Evolutionary conservation across 2,888 invertebrate species (phyloP).

Genomic region (Dasypogon diadema): DNA sequence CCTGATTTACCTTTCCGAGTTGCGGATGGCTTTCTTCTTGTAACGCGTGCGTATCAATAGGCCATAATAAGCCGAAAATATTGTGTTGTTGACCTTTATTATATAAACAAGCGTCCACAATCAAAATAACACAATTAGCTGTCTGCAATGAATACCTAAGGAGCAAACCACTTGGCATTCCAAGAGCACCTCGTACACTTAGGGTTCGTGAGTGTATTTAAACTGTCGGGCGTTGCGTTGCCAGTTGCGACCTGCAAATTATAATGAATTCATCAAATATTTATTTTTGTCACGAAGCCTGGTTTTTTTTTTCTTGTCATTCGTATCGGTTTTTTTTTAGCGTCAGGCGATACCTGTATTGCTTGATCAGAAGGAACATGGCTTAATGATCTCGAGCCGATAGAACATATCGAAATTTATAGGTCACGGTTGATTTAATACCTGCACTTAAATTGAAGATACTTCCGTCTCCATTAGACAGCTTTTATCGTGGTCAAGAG

Average conservation of each 20-base stretch:
- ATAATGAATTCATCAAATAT: slow-evolving; percentile 45
- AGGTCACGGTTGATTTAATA: slow-evolving; percentile 34
- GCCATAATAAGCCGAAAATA: slow-evolving; percentile 21
- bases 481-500: slow-evolving; percentile 1
- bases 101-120: slow-evolving; percentile 15
- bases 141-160: not conserved
- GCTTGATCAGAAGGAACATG: not conserved
- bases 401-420: not conserved
- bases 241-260: not conserved
- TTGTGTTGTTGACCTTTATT: slow-evolving; percentile 28
- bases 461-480: slow-evolving; percentile 24
- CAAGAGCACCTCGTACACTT: not conserved
- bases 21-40: not conserved
- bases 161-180: slow-evolving; percentile 27
- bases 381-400: slow-evolving; percentile 10
- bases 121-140: slow-evolving; percentile 28
- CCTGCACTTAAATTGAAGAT: slow-evolving; percentile 5
- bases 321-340: too few species aligned
- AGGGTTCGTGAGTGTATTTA: slow-evolving; percentile 37
- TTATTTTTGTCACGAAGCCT: slow-evolving; percentile 39
- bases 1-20: not conserved
- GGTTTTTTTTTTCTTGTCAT: not conserved
- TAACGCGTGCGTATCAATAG: not conserved
- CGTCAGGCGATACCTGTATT: not conserved
- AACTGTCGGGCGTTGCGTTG: slow-evolving; percentile 2